Evolutionary conservation across 2,113 vertebrate species (phyloP).

Genomic region (Potamarius usumacintae): DNA sequence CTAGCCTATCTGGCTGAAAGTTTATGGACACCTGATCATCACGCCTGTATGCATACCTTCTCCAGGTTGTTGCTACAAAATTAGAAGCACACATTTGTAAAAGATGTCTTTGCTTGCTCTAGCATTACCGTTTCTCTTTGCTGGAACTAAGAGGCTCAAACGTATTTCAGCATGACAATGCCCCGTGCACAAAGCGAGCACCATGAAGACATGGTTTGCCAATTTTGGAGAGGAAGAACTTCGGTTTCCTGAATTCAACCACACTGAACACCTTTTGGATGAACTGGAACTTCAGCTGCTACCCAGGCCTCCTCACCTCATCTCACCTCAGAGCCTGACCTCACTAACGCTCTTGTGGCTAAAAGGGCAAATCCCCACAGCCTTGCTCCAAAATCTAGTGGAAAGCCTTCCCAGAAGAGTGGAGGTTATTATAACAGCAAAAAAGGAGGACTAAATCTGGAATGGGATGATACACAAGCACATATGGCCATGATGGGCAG

Average conservation of each 20-base stretch:
- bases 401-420: background rate
- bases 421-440: background rate
- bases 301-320: background rate
- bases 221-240: background rate
- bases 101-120: too few species aligned
- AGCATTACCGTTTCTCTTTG: too few species aligned
- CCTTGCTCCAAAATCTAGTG: background rate
- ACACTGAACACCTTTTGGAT: background rate
- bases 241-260: background rate
- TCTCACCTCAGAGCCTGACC: background rate
- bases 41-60: too few species aligned
- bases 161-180: too few species aligned
- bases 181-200: too few species aligned
- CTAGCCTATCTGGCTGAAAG: too few species aligned
- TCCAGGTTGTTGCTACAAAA: too few species aligned
- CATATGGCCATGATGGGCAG: background rate
- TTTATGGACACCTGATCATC: too few species aligned
- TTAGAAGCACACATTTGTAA: too few species aligned
- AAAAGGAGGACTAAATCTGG: background rate
- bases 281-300: background rate
- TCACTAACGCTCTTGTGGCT: background rate
- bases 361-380: background rate
- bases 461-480: background rate
- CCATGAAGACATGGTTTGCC: background rate
- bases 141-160: too few species aligned